Evolutionary conservation across 2,888 invertebrate genomes (phyloP), one percentile per base, ranked within the genome.

Genomic region (Phortica okadai): DNA sequence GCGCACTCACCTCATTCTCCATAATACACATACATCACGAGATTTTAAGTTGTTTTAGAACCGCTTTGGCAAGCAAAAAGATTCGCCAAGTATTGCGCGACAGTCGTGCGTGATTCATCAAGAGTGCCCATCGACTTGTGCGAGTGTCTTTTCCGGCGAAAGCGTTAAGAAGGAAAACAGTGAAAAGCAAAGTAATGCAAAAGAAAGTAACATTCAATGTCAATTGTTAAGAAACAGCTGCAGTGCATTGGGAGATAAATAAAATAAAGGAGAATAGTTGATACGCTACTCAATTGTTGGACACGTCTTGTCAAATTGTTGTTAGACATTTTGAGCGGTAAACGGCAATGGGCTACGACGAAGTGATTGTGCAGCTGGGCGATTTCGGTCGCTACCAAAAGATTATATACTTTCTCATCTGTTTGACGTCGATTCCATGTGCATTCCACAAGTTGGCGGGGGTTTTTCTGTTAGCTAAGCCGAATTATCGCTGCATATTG

Each of bases 381-480:
- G 94, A 95, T 83, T 95, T 95, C 84, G 95, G 95, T 25, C 92
- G 92, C 69, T 95, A 95, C 87, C 95, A 95, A 89, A 93, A 93
- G 82, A 92, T 94, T 79, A 94, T 95, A 79, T 95, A 94, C 86
- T 92, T 95, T 78, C 90, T 95, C 64, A 92, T 95, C 64, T 95
- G 95, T 84, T 91, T 95, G 70, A 95, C 95, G 25, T 94, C 95
- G 7, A 94, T 95, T 84, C 92, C 94, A 16, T 95, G 95, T 90
- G 95, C 95, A 70, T 94, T 95, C 82, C 95, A 95, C 89, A 95
- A 95, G 89, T 91, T 95, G 64, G 94, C 94, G 16, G 95, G 95
- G 77, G 95, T 95, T 0, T 95, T 95, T 88, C 91, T 95, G 7
- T 93, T 94, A 77, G 95, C 95, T 5, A 94, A 93, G 90, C 93